Evolutionary conservation across 2,797 vertebrate species (phyloP), one percentile per base, ranked within the genome.

Genomic region (Acrocephalus scirpaceus): DNA sequence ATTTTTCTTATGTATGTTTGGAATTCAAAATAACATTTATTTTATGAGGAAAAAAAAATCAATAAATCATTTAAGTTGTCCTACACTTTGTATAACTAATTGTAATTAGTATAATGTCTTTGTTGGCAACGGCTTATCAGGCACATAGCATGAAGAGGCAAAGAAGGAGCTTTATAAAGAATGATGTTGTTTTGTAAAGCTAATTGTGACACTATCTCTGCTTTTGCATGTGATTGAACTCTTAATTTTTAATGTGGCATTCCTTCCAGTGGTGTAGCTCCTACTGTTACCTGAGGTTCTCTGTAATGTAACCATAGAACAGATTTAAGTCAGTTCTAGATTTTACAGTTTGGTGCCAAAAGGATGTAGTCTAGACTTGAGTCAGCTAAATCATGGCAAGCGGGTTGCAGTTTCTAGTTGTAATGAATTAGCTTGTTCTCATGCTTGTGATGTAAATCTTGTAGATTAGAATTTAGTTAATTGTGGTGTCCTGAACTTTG

Each of bases 81-180:
- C 78, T 91, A 86, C 80, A 82, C 73, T 96, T 97, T 91, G 82
- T 97, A 78, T 93, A 96, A 97, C 85, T 97, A 96, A 97, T 90
- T 94, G 86, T 96, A 97, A 98, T 98, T 97, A 97, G 94, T 96
- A 42, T 91, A 89, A 96, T 96, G 92, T 95, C 88, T 97, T 97
- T 97, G 91, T 96, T 96, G 97, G 96, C 96, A 94, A 92, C 79
- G 57, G 34, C 95, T 97, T 98, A 97, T 97, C 97, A 92, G 95
- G 84, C 86, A 86, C 92, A 93, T 90, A 84, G 56, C 91, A 91
- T 75, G 86, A 85, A 86, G 67, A 96, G 74, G 75, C 60, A 85
- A 96, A 96, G 48, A 79, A 97, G 94, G 92, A 72, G 62, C 70
- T 84, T 95, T 93, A 44, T 90, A 93, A 95, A 94, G 54, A 96